Conservation (phyloP, 2,797 vertebrate genomes). For the Cuculus canorus region DNA sequence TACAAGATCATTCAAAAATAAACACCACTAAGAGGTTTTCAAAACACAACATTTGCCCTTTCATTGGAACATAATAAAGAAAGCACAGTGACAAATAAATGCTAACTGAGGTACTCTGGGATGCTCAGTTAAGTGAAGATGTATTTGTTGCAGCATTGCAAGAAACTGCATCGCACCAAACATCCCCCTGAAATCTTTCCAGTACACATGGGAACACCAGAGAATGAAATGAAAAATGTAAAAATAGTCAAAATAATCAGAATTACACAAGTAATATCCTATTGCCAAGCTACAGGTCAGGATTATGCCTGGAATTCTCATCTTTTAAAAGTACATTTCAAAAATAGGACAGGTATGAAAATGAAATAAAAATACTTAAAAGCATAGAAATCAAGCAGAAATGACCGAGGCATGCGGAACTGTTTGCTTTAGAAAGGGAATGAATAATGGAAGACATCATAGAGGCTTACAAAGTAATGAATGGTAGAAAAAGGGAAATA, state of each 20-base stretch:
- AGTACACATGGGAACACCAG: background rate
- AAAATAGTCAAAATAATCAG: background rate
- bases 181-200: background rate
- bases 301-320: background rate
- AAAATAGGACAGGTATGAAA: background rate
- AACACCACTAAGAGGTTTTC: background rate
- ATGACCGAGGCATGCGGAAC: background rate
- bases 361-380: background rate
- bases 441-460: background rate
- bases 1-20: background rate
- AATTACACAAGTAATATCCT: background rate
- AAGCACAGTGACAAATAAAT: background rate
- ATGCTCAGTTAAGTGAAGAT: background rate
- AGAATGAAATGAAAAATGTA: background rate
- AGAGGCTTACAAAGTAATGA: background rate
- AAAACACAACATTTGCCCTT: background rate
- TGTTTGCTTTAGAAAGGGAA: background rate
- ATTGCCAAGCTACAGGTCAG: background rate
- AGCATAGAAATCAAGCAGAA: background rate
- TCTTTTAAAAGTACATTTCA: background rate
- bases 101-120: background rate
- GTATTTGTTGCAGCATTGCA: background rate
- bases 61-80: background rate
- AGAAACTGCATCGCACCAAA: background rate
- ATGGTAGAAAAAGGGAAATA: background rate